Conservation (phyloP, 2,113 vertebrate genomes). For the Plectropomus leopardus region DNA sequence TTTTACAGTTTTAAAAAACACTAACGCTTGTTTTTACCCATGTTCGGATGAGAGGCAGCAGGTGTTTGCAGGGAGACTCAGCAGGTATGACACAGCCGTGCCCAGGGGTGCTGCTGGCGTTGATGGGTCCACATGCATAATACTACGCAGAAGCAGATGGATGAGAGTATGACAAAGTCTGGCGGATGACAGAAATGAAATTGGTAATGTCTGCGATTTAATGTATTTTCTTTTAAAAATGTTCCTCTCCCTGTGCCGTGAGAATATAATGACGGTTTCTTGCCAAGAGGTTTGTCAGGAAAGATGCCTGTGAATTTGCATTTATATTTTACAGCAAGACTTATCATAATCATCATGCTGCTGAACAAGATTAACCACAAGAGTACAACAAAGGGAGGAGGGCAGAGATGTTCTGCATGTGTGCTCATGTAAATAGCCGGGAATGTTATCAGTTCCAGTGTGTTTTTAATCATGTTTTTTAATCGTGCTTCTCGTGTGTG, state of each 20-base stretch:
- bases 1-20: constrained; percentile 44
- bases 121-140: constrained; percentile 69
- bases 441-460: constrained; percentile 49
- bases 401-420: constrained; percentile 61
- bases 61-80: constrained; percentile 62
- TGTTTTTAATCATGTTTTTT: constrained; percentile 63
- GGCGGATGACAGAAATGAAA: constrained; percentile 66
- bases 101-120: constrained; percentile 55
- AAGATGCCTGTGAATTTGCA: constrained; percentile 69
- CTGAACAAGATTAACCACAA: constrained; percentile 63
- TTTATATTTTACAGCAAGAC: constrained; percentile 74
- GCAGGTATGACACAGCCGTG: constrained; percentile 63
- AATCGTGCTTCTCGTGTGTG: constrained; percentile 41
- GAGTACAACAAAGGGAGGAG: constrained; percentile 58
- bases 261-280: constrained; percentile 66
- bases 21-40: constrained; percentile 45
- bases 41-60: constrained; percentile 63
- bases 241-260: constrained; percentile 49
- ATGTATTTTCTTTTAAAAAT: constrained; percentile 64
- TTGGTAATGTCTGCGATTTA: constrained; percentile 62
- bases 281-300: constrained; percentile 64
- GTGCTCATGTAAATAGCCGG: constrained; percentile 58
- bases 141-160: constrained; percentile 67
- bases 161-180: constrained; percentile 66
- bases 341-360: constrained; percentile 70